Percentiles rank a stretch among this genome's conserved stretches.
Conservation (phyloP, 2,113 vertebrate species). For the Tetrao urogallus region DNA sequence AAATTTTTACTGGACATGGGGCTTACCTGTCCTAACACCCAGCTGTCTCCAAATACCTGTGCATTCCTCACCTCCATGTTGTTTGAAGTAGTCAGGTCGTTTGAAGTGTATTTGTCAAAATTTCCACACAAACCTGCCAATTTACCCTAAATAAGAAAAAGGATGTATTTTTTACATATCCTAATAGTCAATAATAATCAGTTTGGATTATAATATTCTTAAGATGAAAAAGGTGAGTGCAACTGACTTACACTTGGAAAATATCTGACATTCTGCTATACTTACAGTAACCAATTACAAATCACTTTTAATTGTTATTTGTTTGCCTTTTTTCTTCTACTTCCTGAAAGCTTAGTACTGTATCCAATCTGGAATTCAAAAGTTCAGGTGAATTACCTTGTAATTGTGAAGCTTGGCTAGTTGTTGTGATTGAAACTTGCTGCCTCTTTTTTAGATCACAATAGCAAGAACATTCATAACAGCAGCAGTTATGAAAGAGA, state of each 20-base stretch:
- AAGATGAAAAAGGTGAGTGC: background rate
- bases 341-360: background rate
- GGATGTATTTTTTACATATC: background rate
- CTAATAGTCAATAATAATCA: background rate
- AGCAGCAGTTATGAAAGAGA: background rate
- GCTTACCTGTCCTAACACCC: slow-evolving; percentile 94
- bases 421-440: background rate
- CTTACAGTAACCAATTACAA: background rate
- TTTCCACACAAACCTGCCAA: slow-evolving; percentile 95
- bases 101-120: slow-evolving; percentile 97
- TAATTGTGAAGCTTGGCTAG: background rate
- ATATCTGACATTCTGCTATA: background rate
- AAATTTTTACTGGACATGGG: background rate
- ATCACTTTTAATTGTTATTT: background rate
- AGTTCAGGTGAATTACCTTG: slow-evolving; percentile 6
- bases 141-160: slow-evolving; percentile 83
- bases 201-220: background rate
- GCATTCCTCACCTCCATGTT: slow-evolving; percentile 97
- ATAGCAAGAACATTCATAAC: background rate
- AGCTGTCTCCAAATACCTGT: slow-evolving; percentile 96
- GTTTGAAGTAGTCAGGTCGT: slow-evolving; percentile 97
- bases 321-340: background rate
- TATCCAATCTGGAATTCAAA: background rate
- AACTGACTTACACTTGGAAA: background rate
- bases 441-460: slow-evolving; percentile 31